Evolutionary conservation across 1,140 invertebrate species (phyloP), one percentile per base, ranked within the genome.

Genomic region (Arion vulgaris): DNA sequence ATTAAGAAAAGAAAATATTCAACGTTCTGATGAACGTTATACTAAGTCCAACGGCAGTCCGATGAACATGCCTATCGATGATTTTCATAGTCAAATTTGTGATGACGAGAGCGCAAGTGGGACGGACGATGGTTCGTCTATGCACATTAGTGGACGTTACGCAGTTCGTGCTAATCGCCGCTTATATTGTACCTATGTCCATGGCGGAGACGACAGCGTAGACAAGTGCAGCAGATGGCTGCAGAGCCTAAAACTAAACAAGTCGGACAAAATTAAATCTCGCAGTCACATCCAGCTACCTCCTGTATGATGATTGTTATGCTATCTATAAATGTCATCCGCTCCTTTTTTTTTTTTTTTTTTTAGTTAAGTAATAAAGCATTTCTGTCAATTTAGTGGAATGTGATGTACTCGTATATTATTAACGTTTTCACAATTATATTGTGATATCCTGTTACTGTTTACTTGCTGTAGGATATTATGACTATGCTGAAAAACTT

Each of bases 211-310:
- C 45, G 85, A 88, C 34, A 83, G 83, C 53, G 83, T 86, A n/a
- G 85, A 86, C 62, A 89, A 89, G 71, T 89, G 88, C 81, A 85
- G 84, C 57, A 84, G 84, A 51, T 89, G 88, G 88, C 68, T 89
- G 62, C 87, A 89, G 62, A 85, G 87, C 36, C 80, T 89, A 13
- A 85, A 88, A 77, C 78, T 89, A 36, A 85, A 84, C 77, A 86
- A 84, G 68, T 57, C 85, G 28, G 87, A 89, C 41, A 86, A 85
- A 73, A 82, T 89, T 11, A 89, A 89, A 75, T 89, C 88, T 0
- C 66, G 87, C 34, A 88, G 87, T 83, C 88, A 89, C 49, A 88
- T 89, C 53, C 86, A 89, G 51, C 82, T 89, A 15, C 87, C 87
- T 28, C 85, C 87, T 57, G 79, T 88, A 76, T 88, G 81, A 87